Conservation (phyloP, 2,113 vertebrate genomes). For the Menura novaehollandiae region DNA sequence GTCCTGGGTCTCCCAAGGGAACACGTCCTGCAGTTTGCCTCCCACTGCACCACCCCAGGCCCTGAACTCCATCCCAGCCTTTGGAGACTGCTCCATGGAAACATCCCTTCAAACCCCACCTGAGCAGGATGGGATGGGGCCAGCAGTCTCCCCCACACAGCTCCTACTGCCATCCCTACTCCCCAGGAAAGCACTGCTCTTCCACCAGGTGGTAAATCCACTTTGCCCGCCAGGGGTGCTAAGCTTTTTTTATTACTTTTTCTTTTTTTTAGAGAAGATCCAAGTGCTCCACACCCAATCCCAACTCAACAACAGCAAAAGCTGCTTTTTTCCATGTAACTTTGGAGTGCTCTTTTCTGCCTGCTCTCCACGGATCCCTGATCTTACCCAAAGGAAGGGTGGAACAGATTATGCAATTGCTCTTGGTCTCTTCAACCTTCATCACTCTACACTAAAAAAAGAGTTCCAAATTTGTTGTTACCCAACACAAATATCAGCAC, state of each 20-base stretch:
- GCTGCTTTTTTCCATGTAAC: background rate
- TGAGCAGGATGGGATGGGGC: background rate
- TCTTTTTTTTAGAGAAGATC: background rate
- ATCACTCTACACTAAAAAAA: background rate
- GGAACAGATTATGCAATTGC: background rate
- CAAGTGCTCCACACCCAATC: background rate
- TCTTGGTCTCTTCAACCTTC: background rate
- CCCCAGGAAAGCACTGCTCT: background rate
- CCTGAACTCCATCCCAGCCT: background rate
- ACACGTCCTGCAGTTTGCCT: background rate
- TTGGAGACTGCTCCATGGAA: background rate
- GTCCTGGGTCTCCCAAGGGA: background rate
- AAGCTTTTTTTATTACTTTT: background rate
- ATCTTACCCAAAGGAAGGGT: background rate
- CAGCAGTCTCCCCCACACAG: no score
- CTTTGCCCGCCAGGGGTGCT: background rate
- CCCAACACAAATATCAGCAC: background rate
- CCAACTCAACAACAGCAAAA: background rate
- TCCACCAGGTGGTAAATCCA: background rate
- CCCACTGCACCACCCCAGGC: background rate
- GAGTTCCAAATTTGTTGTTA: background rate
- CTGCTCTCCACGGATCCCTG: background rate
- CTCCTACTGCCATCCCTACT: background rate
- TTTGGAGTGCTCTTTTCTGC: background rate
- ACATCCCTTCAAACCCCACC: background rate